Conservation (phyloP, 92 coral and sea anemone species). For the Parazoanthus swiftii region DNA sequence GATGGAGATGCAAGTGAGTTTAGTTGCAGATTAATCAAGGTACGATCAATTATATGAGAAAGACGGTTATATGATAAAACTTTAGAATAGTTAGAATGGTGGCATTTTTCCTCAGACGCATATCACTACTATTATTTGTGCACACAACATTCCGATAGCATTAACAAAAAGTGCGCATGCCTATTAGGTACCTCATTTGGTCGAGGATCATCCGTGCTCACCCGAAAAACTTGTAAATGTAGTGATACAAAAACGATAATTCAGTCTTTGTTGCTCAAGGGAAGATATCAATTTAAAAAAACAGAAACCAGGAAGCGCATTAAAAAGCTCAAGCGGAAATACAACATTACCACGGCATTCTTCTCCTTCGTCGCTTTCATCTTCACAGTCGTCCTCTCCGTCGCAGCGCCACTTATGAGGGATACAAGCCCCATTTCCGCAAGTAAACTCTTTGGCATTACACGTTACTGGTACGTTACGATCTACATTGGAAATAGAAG, state of each 20-base stretch:
- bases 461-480: conserved; percentile 13
- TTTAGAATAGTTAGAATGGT: not conserved
- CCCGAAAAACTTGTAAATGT: not conserved
- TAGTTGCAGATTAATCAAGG: not conserved
- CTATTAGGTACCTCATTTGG: too few relatives aligned
- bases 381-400: conserved; percentile 35
- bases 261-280: too few relatives aligned
- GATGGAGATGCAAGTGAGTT: not conserved
- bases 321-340: not conserved
- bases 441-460: conserved; percentile 24
- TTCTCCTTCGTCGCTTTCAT: conserved; percentile 28
- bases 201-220: not conserved
- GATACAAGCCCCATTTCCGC: conserved; percentile 23
- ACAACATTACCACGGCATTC: conserved; percentile 32
- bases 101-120: too few relatives aligned
- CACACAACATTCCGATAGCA: not conserved
- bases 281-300: too few relatives aligned
- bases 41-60: not conserved
- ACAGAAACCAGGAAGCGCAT: not conserved
- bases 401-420: conserved; percentile 43
- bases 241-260: too few relatives aligned
- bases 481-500: conserved; percentile 14
- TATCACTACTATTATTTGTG: too few relatives aligned
- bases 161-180: not conserved
- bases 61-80: not conserved